Conservation (phyloP, 2,888 invertebrate species). For the Hemaris fuciformis region DNA sequence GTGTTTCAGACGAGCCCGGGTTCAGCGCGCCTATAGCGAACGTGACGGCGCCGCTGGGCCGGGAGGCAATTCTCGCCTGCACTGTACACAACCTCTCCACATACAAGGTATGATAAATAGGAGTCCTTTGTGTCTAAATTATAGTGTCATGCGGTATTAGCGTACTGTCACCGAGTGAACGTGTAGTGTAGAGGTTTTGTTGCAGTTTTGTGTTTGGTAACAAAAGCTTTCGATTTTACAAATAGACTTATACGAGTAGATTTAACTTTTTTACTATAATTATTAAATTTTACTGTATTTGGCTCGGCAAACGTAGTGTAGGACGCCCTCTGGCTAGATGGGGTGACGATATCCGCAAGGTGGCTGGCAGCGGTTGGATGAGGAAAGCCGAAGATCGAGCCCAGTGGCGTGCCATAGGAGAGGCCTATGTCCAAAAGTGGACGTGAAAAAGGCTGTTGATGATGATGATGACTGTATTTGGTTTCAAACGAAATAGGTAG, state of each 20-base stretch:
- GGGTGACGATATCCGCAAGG: too few relatives aligned
- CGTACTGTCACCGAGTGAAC: not conserved
- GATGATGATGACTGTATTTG: too few relatives aligned
- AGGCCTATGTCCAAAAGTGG: too few relatives aligned
- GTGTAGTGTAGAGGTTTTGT: not conserved
- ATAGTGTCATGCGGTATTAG: not conserved
- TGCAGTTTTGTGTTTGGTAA: not conserved
- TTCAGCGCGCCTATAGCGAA: constrained; percentile 92
- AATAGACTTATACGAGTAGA: not conserved
- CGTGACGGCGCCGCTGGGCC: constrained; percentile 90
- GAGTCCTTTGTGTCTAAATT: not conserved
- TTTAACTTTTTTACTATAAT: too few relatives aligned
- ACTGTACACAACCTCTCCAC: constrained; percentile 90
- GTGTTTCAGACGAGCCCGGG: constrained; percentile 86
- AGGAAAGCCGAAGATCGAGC: too few relatives aligned
- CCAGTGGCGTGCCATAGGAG: too few relatives aligned
- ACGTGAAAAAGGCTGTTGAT: too few relatives aligned
- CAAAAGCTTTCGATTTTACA: not conserved
- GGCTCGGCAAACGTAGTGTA: too few relatives aligned
- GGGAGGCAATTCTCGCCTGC: constrained; percentile 91
- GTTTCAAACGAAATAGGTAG: too few relatives aligned
- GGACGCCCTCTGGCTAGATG: too few relatives aligned
- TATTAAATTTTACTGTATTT: too few relatives aligned
- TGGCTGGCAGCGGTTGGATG: too few relatives aligned
- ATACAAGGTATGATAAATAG: constrained; percentile 85